Evolutionary conservation across 2,888 invertebrate genomes (phyloP).

Genomic region (Lasius platythorax): DNA sequence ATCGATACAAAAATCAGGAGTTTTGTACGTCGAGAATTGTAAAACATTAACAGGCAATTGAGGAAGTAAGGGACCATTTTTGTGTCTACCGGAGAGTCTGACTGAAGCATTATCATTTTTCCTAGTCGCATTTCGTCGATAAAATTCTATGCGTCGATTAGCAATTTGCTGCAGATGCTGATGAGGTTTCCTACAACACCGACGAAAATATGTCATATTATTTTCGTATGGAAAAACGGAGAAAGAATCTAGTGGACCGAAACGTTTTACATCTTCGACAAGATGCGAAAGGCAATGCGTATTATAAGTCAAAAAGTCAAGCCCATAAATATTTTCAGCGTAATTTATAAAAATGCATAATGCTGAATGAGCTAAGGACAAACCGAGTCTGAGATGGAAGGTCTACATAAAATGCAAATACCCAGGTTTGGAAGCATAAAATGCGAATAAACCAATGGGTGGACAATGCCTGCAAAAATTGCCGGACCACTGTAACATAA

Average conservation of each 20-base stretch:
- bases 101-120: too few species aligned
- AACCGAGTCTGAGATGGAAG: background rate
- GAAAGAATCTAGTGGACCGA: background rate
- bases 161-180: too few species aligned
- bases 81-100: too few species aligned
- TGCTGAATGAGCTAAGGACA: constrained; percentile 5
- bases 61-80: too few species aligned
- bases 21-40: too few species aligned
- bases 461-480: constrained; percentile 4
- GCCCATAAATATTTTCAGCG: background rate
- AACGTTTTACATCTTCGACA: constrained; percentile 1
- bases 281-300: background rate
- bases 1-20: too few species aligned
- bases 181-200: too few species aligned
- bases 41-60: too few species aligned
- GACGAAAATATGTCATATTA: background rate
- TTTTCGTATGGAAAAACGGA: background rate
- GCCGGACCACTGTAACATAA: background rate
- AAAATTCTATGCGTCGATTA: too few species aligned
- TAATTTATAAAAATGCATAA: background rate
- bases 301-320: background rate
- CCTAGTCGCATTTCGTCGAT: too few species aligned
- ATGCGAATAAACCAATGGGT: background rate
- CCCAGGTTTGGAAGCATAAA: background rate
- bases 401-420: background rate